These are phyloP conservation scores for Coreius guichenoti DNA, from an alignment of 2,797 vertebrate species.

Conservation along the genomic window DNA sequence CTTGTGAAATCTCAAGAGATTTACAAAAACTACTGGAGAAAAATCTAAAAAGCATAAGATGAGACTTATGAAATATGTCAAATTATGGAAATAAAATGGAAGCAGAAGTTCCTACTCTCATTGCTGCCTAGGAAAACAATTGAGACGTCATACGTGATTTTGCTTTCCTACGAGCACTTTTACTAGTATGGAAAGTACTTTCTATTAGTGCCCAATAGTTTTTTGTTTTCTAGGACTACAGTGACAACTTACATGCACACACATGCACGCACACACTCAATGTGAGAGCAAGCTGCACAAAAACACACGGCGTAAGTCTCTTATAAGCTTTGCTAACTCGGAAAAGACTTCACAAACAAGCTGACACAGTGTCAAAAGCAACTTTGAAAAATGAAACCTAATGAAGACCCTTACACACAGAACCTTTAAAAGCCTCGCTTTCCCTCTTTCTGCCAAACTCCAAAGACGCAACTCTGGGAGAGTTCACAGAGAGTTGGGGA, in stretches of 20 bases:
- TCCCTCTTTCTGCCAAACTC: conserved; percentile 42
- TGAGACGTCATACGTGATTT: background rate
- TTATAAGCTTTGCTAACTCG: conserved; percentile 50
- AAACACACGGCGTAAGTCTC: conserved; percentile 42
- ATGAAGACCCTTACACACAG: conserved; percentile 37
- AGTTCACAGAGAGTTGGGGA: conserved; percentile 44
- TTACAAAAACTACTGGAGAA: background rate
- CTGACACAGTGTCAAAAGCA: conserved; percentile 52
- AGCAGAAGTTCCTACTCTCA: background rate
- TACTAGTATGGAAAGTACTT: background rate
- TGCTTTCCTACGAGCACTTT: background rate
- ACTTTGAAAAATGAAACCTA: conserved; percentile 43
- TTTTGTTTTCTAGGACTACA: conserved; percentile 13
- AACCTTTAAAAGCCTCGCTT: conserved; percentile 36
- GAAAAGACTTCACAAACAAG: conserved; percentile 43
- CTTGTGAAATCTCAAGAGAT: background rate
- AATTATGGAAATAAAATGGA: background rate
- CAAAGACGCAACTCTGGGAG: conserved; percentile 44
- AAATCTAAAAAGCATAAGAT: background rate
- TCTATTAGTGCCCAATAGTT: conserved; percentile 16
- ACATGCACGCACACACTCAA: conserved; percentile 5
- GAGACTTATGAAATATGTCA: background rate
- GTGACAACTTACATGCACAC: conserved; percentile 8
- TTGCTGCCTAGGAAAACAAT: background rate
- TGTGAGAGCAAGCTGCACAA: conserved; percentile 11